phyloP scores from a whole-genome alignment of 2,888 invertebrate species.

The Lycaena phlaeas region DNA sequence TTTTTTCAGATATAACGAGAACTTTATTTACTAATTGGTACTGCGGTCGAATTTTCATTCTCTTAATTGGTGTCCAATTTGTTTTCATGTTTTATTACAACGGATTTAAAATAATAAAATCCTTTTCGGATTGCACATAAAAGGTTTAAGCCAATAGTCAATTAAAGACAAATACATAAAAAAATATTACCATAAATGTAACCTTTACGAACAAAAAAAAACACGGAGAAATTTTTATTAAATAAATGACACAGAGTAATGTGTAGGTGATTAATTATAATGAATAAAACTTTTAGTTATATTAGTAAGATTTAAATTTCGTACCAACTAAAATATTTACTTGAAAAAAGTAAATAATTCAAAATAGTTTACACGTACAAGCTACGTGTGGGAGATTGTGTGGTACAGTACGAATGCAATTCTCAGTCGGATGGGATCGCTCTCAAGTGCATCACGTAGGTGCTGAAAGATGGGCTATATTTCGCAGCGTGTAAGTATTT shows the following conservation, averaged over 20 bases:
- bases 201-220: too few species aligned
- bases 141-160: slow-evolving; percentile 1
- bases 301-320: too few species aligned
- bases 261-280: too few species aligned
- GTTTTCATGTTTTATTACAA: slow-evolving; percentile 11
- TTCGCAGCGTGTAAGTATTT: slow-evolving; percentile 11
- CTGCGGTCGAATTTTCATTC: slow-evolving; percentile 9
- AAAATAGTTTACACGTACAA: too few species aligned
- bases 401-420: background rate
- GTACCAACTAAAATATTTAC: too few species aligned
- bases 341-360: too few species aligned
- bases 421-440: background rate
- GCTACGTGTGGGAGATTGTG: background rate
- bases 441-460: slow-evolving; percentile 16
- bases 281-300: too few species aligned
- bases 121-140: background rate
- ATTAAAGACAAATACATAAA: background rate
- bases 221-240: too few species aligned
- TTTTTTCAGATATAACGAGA: slow-evolving; percentile 6
- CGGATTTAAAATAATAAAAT: background rate
- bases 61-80: slow-evolving; percentile 12
- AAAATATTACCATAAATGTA: too few species aligned
- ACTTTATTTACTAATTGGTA: slow-evolving; percentile 9
- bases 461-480: slow-evolving; percentile 15
- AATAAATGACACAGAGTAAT: too few species aligned